Conservation (phyloP, 2,797 vertebrate species). For the Siniperca undulata region DNA sequence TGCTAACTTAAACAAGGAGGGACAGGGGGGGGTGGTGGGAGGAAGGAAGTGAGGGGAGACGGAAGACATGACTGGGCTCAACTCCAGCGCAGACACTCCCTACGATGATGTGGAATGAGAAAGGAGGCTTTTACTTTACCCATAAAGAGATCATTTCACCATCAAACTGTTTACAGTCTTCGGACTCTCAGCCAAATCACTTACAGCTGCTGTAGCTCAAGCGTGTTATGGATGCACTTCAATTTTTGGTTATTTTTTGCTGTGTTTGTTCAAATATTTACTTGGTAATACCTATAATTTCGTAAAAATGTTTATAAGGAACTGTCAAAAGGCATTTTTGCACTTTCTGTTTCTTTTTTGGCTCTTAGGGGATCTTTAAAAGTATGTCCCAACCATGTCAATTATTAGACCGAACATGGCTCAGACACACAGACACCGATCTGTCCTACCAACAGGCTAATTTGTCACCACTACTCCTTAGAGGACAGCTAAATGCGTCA, state of each 20-base stretch:
- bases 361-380: constrained; percentile 13
- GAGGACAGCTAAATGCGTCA: constrained; percentile 39
- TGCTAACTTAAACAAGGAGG: constrained; percentile 58
- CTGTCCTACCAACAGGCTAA: constrained; percentile 26
- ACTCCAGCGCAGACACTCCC: constrained; percentile 73
- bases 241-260: constrained; percentile 45
- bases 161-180: constrained; percentile 63
- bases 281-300: constrained; percentile 44
- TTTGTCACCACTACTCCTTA: constrained; percentile 14
- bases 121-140: constrained; percentile 61
- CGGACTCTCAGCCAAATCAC: constrained; percentile 51
- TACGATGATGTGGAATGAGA: constrained; percentile 63
- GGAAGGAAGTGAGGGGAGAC: constrained; percentile 58
- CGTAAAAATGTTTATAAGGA: constrained; percentile 13
- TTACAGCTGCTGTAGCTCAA: constrained; percentile 59
- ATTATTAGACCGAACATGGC: constrained; percentile 3
- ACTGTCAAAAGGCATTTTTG: neutral
- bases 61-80: constrained; percentile 65
- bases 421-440: constrained; percentile 12
- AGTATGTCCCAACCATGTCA: constrained; percentile 20
- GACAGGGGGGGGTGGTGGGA: constrained; percentile 28
- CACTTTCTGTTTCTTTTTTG: neutral
- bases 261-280: constrained; percentile 52
- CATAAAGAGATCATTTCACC: constrained; percentile 69
- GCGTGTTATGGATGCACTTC: constrained; percentile 26